Base-by-base conservation (phyloP, 2,888 invertebrate species). In the Calephelis perditalis region DNA sequence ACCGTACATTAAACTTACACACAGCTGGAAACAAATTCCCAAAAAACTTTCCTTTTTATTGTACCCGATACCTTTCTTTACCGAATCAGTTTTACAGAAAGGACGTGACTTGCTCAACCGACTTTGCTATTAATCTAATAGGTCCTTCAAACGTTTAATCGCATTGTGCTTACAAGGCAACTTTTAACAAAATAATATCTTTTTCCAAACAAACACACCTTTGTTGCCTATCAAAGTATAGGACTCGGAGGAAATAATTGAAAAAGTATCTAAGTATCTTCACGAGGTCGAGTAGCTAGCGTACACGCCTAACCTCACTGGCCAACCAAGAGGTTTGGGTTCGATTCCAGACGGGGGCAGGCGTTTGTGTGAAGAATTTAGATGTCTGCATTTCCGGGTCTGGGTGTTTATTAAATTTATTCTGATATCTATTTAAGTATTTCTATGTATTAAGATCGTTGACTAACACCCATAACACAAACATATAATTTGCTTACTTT, bases 121-220 rank as follows among this genome's bases (percentile, higher is more conserved):
- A 79, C 75, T 78, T 76, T 75, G 72, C 75, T 76, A 74, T 76
- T 82, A 81, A 82, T 81, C 77, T 78, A 78, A 78, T 78, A 78
- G 74, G 62, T 68, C 72, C 67, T 68, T 65, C 63, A 65, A 65
- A 69, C 66, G 65, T 68, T 66, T 65, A 69, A 68, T 67, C 66
- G 70, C 65, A 64, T 66, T 60, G 64, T 63, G 62, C 63, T 61
- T 49, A 60, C 61, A 52, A 46, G 49, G 59, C 45, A 59, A 64
- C 37, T 62, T 56, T 56, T 57, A 63, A 59, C 49, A 52, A 58
- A 45, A 43, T 63, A 61, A 61, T 47, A 46, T 37, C 36, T 52
- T 61, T 61, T 57, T 43, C 10, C 10, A 12, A 44, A 57, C 12
- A 57, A 47, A 60, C 37, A 47, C 57, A 60, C 59, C 55, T 35